Base-by-base conservation (phyloP, 2,888 invertebrate species). In the Ischnura elegans region DNA sequence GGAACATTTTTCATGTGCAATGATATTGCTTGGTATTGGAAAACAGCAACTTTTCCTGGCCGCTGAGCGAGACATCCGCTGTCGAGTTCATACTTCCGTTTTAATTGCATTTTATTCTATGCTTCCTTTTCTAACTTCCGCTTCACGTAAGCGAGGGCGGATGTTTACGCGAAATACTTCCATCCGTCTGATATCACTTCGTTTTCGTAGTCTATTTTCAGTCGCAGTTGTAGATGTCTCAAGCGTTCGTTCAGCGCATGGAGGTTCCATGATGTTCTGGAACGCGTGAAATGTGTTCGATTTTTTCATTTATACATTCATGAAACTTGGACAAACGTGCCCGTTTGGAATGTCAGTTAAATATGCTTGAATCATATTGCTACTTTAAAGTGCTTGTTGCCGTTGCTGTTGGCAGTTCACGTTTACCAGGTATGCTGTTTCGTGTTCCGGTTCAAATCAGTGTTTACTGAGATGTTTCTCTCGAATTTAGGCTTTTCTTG, bases 41-140 rank as follows among this genome's bases (percentile, higher is more conserved):
- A 2, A 2, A 36, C 16, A 36, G 76, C 76, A 36, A 8, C 61
- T 43, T 90, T 66, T 45, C 29, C 87, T 43, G 90, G 2, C 29
- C n/a, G 6, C 43, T 25, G 43, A 13, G 43, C 29, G 42, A 55
- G 55, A 90, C 29, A 36, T 90, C 55, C 61, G 86, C n/a, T 61
- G 90, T 43, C 66, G 61, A 16, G 21, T n/a, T 61, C 10, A 90
- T 51, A 66, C 61, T 66, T 61, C 51, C 51, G 76, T 76, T 76
- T 36, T n/a, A n/a, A n/a, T n/a, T n/a, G 13, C 8, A 76, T 76
- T 76, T 76, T 25, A 42, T 61, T 61, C n/a, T 66, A 25, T n/a
- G 0, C 43, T 90, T 90, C 90, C 66, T 90, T 61, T 90, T 61
- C 42, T 45, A 51, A 66, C 90, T 90, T 90, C 90, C 90, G 61